Base-by-base conservation (phyloP, 2,113 vertebrate species). In the Thalassarche chlororhynchos region DNA sequence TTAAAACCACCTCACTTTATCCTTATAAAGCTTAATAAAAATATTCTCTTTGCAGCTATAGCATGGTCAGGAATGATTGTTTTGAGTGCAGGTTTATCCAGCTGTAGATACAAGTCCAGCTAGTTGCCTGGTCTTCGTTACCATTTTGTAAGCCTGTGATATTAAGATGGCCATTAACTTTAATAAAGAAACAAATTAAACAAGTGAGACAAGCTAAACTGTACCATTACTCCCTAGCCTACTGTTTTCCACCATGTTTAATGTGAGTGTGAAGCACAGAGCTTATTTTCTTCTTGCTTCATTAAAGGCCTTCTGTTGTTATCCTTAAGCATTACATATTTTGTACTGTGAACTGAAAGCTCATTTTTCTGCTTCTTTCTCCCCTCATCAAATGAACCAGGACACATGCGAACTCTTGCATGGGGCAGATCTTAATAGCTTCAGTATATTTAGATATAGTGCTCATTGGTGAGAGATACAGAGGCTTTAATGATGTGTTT, bases 161-260 rank as follows among this genome's bases (percentile, higher is more conserved):
- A 76, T 69, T 82, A 85, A 55, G 55, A 58, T 91, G 40, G 61
- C 40, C 18, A 40, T 93, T 91, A 87, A 80, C 44, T 86, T 84
- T 42, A 85, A 61, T 91, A 80, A 94, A 90, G 25, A 87, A 91
- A 69, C 32, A 84, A 86, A 91, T 89, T 69, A 84, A 97, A 54
- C 51, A 84, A 78, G 28, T 51, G 55, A 85, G 62, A 91, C 32
- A 92, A 96, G 49, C 44, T 93, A 32, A 83, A 71, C 46, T 79
- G 34, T 89, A 28, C 66, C 20, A 71, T 66, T 42, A 36, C 15
- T 64, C 40, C 42, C 32, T 17, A 91, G 61, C 46, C n/a, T 80
- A 9, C 60, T 54, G 8, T 89, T 78, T 94, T 81, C 36, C 11
- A 25, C 51, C 3, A 0, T 51, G 15, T 72, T 57, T 69, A 44